A percentile compares a stretch with the other conserved stretches of the same genome.
phyloP scores from a whole-genome alignment of 2,797 vertebrate genomes.

The Hippoglossus hippoglossus region DNA sequence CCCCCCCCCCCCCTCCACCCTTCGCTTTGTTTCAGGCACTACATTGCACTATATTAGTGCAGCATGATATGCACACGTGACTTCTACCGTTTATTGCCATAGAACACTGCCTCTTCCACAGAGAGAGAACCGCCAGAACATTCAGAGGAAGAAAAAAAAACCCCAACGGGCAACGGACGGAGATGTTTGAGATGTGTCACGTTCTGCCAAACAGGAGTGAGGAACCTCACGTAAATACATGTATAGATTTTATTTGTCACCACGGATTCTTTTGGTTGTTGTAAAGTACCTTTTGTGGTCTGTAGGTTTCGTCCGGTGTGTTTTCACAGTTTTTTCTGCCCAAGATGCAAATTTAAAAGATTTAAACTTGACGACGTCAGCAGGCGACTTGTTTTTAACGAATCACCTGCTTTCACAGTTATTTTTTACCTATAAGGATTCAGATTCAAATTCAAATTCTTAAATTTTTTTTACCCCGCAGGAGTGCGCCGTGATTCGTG shows the following conservation, averaged over 20 bases:
- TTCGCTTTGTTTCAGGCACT: constrained; percentile 88
- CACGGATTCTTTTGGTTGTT: constrained; percentile 76
- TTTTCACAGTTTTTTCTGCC: constrained; percentile 82
- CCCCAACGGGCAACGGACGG: constrained; percentile 11
- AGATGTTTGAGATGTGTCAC: constrained; percentile 27
- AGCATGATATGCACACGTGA: constrained; percentile 95
- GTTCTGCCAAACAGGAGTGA: constrained; percentile 45
- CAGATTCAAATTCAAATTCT: not conserved
- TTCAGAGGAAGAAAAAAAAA: not conserved
- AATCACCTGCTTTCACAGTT: constrained; percentile 71
- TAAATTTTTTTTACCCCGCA: constrained; percentile 6
- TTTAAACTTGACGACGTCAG: constrained; percentile 14
- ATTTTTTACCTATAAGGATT: constrained; percentile 71
- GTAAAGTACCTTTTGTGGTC: constrained; percentile 75
- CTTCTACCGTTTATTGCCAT: constrained; percentile 92
- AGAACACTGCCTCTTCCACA: constrained; percentile 91
- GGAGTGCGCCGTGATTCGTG: too few species aligned
- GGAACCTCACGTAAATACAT: constrained; percentile 62
- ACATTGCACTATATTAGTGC: constrained; percentile 99
- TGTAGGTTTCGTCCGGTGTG: constrained; percentile 82
- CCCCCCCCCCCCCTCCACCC: constrained; percentile 83
- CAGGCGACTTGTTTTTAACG: constrained; percentile 18
- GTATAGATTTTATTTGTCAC: constrained; percentile 79
- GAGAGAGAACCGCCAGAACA: constrained; percentile 61
- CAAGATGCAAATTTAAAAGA: constrained; percentile 72